Percentiles rank a stretch among this genome's conserved stretches.
These are phyloP conservation scores for Diachasma alloeum DNA, from an alignment of 1,140 invertebrate species.

Conservation along the genomic window DNA sequence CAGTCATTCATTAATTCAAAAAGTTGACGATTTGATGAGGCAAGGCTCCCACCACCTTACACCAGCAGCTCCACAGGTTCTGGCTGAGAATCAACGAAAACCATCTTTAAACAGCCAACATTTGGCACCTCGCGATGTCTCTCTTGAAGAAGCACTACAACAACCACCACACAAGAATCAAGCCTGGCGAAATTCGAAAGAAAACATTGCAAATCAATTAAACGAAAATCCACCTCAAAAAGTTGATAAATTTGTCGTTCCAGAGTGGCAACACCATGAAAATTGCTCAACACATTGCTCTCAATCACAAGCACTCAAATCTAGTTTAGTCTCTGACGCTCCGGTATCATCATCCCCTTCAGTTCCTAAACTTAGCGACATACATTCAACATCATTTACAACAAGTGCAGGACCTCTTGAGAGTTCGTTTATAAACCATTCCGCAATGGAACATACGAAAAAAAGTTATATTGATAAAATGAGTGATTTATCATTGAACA, in stretches of 20 bases:
- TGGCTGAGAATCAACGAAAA: conserved; percentile 21
- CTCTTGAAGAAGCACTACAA: neutral
- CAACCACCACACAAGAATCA: neutral
- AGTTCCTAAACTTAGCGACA: neutral
- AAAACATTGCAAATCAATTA: neutral
- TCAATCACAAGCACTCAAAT: neutral
- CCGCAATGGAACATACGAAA: neutral
- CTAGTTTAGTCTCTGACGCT: neutral
- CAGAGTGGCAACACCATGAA: neutral
- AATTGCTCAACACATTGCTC: neutral
- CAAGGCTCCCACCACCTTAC: neutral
- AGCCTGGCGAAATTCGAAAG: neutral
- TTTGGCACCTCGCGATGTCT: neutral
- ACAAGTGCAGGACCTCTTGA: neutral
- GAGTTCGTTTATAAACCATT: neutral
- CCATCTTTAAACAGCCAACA: conserved; percentile 27
- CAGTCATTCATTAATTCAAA: conserved; percentile 28
- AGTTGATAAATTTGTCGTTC: neutral
- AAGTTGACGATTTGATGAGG: neutral
- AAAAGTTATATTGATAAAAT: neutral
- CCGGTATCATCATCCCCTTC: neutral
- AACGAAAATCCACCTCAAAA: neutral
- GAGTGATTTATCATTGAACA: conserved; percentile 7
- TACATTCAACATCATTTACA: neutral
- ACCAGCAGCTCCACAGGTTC: conserved; percentile 19